Base-by-base conservation (phyloP, 2,797 vertebrate species). In the Anisognathus igniventris region DNA sequence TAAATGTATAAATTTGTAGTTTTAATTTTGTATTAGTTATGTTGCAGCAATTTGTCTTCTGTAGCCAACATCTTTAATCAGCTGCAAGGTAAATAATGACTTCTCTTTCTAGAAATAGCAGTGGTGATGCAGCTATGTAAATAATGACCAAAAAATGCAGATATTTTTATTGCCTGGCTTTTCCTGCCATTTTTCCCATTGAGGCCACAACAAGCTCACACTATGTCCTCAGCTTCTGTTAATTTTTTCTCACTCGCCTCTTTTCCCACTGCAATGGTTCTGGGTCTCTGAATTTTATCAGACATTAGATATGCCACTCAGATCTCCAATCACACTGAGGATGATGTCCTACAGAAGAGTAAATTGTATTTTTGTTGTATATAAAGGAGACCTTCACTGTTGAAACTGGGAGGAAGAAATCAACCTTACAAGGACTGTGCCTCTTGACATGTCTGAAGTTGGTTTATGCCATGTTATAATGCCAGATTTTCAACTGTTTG, bases 191-290 rank as follows among this genome's bases (percentile, higher is more conserved):
- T 94, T 88, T 90, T 27, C 37, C 30, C 21, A 33, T 75, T 81
- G 72, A 81, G 10, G 21, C 18, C 66, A 60, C 25, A 42, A n/a
- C 3, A 58, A 81, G 22, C 23, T 65, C 8, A 44, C 30, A 14
- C 30, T 44, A 7, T 0, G 2, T 31, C n/a, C 18, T 86, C 60
- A 30, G 11, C 51, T 83, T 74, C 27, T 71, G n/a, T 39, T 60
- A 12, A 4, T 67, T 79, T 86, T 81, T 75, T 27, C 39, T 89
- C 5, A 0, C 15, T 53, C 0, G 0, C 15, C 31, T 10, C 2
- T 81, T 81, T 88, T 61, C 19, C 40, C 9, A 20, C 19, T 60
- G 51, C 30, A 80, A 5, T 20, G 16, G 9, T 58, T 18, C 47
- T 14, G 12, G 9, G 7, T 72, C n/a, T 71, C 62, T 71, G 44